Evolutionary conservation across 2,888 invertebrate species (phyloP).

Genomic region (Campaea margaritaria): DNA sequence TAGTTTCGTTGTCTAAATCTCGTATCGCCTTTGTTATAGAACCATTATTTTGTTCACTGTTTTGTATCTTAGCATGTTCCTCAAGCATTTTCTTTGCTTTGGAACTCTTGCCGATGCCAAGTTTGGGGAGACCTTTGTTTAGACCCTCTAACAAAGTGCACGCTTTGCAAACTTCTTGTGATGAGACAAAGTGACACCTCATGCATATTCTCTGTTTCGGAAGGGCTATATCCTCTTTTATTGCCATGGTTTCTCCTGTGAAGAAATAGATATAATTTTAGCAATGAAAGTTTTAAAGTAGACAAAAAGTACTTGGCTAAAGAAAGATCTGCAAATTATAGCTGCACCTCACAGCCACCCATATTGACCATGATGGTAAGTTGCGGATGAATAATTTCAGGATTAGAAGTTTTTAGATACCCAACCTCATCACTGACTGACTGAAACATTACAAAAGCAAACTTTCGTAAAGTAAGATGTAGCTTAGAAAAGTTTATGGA

Average conservation of each 20-base stretch:
- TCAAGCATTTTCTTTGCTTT: constrained; percentile 89
- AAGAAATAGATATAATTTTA: constrained; percentile 36
- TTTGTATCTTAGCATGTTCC: constrained; percentile 72
- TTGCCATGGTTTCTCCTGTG: constrained; percentile 92
- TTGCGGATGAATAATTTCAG: too few species aligned
- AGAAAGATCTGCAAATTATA: too few species aligned
- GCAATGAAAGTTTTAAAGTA: not conserved
- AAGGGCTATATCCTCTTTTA: constrained; percentile 92
- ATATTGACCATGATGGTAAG: too few species aligned
- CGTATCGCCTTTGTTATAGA: constrained; percentile 49
- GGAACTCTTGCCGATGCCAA: constrained; percentile 96
- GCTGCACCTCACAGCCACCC: too few species aligned
- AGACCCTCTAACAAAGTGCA: constrained; percentile 98
- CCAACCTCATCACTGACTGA: too few species aligned
- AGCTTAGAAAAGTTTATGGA: too few species aligned
- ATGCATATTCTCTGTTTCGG: constrained; percentile 92
- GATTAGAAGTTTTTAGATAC: too few species aligned
- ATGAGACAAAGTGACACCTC: constrained; percentile 95
- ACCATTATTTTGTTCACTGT: constrained; percentile 45
- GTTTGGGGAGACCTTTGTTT: constrained; percentile 95
- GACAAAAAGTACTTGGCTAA: too few species aligned
- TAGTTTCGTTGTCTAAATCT: constrained; percentile 57
- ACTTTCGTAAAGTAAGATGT: too few species aligned
- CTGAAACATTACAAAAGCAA: too few species aligned
- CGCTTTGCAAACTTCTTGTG: constrained; percentile 98